Evolutionary conservation across 2,888 invertebrate species (phyloP), one percentile per base, ranked within the genome.

Genomic region (Meandrusa payeni): DNA sequence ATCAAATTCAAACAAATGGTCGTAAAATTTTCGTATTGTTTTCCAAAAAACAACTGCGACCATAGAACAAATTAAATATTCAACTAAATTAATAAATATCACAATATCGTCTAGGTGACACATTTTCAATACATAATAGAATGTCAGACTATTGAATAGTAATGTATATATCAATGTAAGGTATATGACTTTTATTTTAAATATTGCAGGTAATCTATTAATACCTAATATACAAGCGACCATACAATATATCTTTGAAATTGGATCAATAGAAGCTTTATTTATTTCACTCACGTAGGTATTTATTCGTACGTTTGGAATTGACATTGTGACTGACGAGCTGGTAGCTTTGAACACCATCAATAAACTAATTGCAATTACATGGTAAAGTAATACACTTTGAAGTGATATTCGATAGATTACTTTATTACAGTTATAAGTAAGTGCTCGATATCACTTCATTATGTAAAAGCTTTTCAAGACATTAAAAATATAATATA

Each of bases 1-100:
- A 29, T 60, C 56, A 27, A 55, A 51, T 32, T 49, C 42, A 12
- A 40, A 39, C 13, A 60, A 48, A 19, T 45, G 47, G 3, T 23
- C 9, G 34, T 56, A 60, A 36, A 52, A 55, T 5, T 34, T 28
- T 1, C 15, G 20, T 1, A 60, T 11, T 13, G 34, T 47, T 9
- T 37, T 49, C 10, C 44, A 26, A 4, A 47, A 41, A 2, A 42
- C 5, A 28, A 45, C 29, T 19, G 44, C 44, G 5, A 51, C 7
- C 2, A 51, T 2, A 1, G 34, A 33, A 19, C 48, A 51, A 11
- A 50, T 11, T 2, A 46, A 31, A 15, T 48, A 52, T 24, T 50
- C 46, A 3, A 41, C 4, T 5, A 15, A 9, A 29, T 46, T 43
- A n/a, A 13, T 9, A 22, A 27, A 3, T 11, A 10, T 36, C 6